Evolutionary conservation across 2,888 invertebrate genomes (phyloP), one percentile per base, ranked within the genome.

Genomic region (Parochlus steinenii): DNA sequence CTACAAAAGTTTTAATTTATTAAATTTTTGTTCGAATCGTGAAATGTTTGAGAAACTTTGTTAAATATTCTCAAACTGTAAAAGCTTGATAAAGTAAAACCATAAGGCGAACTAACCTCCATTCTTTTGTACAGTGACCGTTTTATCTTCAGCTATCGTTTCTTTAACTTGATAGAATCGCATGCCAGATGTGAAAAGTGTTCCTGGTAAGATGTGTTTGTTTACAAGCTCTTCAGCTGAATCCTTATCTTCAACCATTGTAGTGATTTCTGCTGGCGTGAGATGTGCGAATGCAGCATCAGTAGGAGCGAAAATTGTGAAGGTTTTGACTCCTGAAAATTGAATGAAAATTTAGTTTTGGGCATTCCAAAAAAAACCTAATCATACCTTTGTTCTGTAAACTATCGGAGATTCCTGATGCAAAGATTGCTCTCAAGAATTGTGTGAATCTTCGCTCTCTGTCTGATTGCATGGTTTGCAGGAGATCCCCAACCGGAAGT

Each of bases 151-250:
- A 44, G 72, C 71, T 54, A 85, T 68, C 33, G 78, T 78, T 51
- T 82, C 81, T 53, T 75, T 69, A 25, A 83, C 74, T 60, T 85
- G 82, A 58, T 82, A 86, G 61, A 81, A 85, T 46, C 82, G 64
- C 79, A 86, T 83, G 34, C 85, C 85, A 4, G 81, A 80, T 32
- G 81, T 81, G 63, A 80, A 86, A 3, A 85, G 61, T 1, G 82
- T 79, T 29, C 80, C 80, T 4, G 81, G 70, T 39, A 77, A 65
- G 37, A 83, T 64, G 54, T 86, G 85, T 33, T 74, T 66, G 48
- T 79, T 71, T 28, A 82, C 75, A 30, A 86, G 65, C 35, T 77
- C 73, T 42, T 73, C 70, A 6, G 85, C 78, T 1, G 67, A 64
- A 8, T 69, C 67, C 50, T 69, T 66, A 47, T 70, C 67, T 24